Evolutionary conservation across 2,113 vertebrate genomes (phyloP).

Genomic region (Gallinago undulata): DNA sequence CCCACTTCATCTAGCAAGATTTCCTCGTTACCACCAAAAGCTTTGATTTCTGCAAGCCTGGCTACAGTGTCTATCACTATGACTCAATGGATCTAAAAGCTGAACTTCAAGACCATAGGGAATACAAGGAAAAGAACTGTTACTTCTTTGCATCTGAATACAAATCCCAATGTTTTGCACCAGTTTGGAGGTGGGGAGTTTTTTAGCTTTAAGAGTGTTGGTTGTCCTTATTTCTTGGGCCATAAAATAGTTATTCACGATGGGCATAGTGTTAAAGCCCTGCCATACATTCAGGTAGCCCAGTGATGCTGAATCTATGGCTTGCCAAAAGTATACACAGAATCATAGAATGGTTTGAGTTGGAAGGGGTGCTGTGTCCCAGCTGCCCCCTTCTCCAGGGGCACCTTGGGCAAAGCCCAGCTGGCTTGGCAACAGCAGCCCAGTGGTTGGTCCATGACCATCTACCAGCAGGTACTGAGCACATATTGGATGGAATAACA

Average conservation of each 20-base stretch:
- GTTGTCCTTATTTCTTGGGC: not conserved
- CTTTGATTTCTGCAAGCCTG: not conserved
- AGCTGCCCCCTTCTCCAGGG: not conserved
- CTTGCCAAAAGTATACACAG: not conserved
- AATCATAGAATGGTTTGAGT: not conserved
- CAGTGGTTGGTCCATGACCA: not conserved
- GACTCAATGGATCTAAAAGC: not conserved
- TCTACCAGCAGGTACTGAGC: not conserved
- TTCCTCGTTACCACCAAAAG: not conserved
- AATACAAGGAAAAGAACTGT: not conserved
- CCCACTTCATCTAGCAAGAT: not conserved
- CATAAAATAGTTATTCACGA: not conserved
- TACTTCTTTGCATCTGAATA: not conserved
- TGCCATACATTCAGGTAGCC: not conserved
- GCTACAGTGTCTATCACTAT: not conserved
- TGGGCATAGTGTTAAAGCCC: not conserved
- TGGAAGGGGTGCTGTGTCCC: not conserved
- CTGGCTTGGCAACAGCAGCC: not conserved
- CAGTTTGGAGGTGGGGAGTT: not conserved
- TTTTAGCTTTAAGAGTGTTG: not conserved
- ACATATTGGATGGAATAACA: fast-evolving
- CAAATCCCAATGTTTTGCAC: not conserved
- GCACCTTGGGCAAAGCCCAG: not conserved
- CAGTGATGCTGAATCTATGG: not conserved
- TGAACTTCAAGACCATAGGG: not conserved